These are phyloP conservation scores for Eciton burchellii DNA, from an alignment of 1,140 invertebrate species.

Conservation along the genomic window DNA sequence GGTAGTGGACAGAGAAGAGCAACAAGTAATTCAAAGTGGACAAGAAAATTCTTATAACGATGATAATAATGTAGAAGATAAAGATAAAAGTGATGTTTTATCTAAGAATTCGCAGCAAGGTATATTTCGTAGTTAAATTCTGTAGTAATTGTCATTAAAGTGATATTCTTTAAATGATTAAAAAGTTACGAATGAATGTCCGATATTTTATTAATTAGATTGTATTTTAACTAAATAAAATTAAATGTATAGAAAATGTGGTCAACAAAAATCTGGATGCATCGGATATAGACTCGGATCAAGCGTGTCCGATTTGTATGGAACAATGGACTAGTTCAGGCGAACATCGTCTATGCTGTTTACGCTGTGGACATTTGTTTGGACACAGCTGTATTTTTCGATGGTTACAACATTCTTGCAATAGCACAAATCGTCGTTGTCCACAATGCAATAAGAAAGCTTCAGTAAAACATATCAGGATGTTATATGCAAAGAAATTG, in stretches of 20 bases:
- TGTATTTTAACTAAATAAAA: conserved; percentile 6
- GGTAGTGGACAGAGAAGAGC: background rate
- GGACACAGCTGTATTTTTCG: conserved; percentile 93
- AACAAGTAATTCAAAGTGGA: conserved; percentile 33
- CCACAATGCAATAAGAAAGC: conserved; percentile 95
- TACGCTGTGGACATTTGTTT: conserved; percentile 97
- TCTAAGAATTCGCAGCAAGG: conserved; percentile 17
- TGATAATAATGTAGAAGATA: conserved; percentile 33
- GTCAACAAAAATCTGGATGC: conserved; percentile 29
- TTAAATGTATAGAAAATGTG: conserved; percentile 15
- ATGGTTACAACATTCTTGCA: conserved; percentile 88
- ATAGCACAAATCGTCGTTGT: conserved; percentile 86
- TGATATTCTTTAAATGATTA: background rate
- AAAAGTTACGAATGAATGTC: too few species aligned
- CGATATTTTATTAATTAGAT: too few species aligned
- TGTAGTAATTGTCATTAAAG: background rate
- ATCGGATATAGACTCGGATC: conserved; percentile 86
- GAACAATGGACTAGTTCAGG: conserved; percentile 95
- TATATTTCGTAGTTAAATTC: conserved; percentile 6
- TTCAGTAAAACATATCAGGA: conserved; percentile 90
- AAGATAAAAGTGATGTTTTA: background rate
- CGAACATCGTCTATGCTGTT: conserved; percentile 91
- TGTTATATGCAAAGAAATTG: conserved; percentile 89
- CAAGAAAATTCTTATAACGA: conserved; percentile 32
- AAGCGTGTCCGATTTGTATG: conserved; percentile 94